phyloP scores from a whole-genome alignment of 2,113 vertebrate species.

The Beaufortia kweichowensis region DNA sequence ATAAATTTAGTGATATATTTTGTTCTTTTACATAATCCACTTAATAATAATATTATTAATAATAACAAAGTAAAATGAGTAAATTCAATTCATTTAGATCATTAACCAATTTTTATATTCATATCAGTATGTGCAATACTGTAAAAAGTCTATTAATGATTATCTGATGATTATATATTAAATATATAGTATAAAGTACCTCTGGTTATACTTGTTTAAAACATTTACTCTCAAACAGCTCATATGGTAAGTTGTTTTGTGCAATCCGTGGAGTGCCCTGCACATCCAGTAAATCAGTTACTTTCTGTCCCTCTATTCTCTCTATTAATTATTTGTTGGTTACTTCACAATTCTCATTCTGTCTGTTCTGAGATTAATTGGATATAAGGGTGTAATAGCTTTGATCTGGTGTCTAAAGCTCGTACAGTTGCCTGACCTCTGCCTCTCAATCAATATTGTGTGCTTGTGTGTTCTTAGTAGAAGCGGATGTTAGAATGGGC shows the following conservation, averaged over 20 bases:
- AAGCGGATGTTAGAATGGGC: not conserved
- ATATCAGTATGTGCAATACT: too few species aligned
- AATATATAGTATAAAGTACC: not conserved
- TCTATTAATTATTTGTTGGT: not conserved
- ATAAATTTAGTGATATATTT: too few species aligned
- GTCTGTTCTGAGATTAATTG: slow-evolving; percentile 45
- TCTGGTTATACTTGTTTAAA: not conserved
- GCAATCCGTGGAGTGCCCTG: not conserved
- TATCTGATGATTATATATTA: not conserved
- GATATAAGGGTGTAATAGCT: slow-evolving; percentile 18
- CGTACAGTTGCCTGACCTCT: slow-evolving; percentile 50
- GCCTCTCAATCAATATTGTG: slow-evolving; percentile 21
- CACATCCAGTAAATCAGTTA: not conserved
- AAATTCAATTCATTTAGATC: too few species aligned
- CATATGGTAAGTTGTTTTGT: slow-evolving; percentile 12
- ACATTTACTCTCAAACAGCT: slow-evolving; percentile 1
- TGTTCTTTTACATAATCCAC: too few species aligned
- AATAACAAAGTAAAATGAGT: too few species aligned
- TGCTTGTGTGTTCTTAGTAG: not conserved
- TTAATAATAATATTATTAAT: too few species aligned
- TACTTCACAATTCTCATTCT: not conserved
- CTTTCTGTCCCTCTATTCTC: not conserved
- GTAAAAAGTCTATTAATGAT: too few species aligned
- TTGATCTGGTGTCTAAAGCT: slow-evolving; percentile 48
- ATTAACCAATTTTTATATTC: too few species aligned